Conservation (phyloP, 2,113 vertebrate species). For the Syngnathoides biaculeatus region DNA sequence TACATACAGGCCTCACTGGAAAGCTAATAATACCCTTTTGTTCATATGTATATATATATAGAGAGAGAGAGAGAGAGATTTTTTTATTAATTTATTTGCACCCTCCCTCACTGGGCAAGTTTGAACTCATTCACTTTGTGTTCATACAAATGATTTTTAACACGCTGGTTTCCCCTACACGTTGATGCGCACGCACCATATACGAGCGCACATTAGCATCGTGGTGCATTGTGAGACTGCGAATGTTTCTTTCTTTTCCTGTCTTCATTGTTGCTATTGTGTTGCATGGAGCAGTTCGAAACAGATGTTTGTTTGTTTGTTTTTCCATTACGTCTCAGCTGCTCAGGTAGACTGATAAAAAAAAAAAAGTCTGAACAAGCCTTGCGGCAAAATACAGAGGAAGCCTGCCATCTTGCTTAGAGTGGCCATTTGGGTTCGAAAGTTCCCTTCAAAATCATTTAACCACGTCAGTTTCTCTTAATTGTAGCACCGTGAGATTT, state of each 20-base stretch:
- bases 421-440: not conserved
- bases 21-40: constrained; percentile 61
- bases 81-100: constrained; percentile 22
- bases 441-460: not conserved
- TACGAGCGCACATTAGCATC: constrained; percentile 64
- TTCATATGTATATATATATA: constrained; percentile 20
- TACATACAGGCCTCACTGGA: constrained; percentile 56
- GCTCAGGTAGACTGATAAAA: not conserved
- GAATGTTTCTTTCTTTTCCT: constrained; percentile 65
- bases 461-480: not conserved
- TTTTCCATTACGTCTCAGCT: constrained; percentile 2
- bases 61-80: no score
- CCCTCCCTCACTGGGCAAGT: constrained; percentile 20
- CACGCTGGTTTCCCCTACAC: constrained; percentile 45
- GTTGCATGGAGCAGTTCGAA: constrained; percentile 71
- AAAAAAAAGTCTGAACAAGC: not conserved
- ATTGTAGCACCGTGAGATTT: not conserved
- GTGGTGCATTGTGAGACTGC: constrained; percentile 79
- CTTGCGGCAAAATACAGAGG: not conserved
- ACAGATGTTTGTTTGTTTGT: no score
- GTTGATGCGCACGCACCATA: constrained; percentile 30
- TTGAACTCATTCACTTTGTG: constrained; percentile 39
- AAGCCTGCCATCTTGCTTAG: not conserved
- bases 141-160: constrained; percentile 52
- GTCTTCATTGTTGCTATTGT: constrained; percentile 55